phyloP scores from a whole-genome alignment of 2,113 vertebrate species.

The Erinaceus europaeus region DNA sequence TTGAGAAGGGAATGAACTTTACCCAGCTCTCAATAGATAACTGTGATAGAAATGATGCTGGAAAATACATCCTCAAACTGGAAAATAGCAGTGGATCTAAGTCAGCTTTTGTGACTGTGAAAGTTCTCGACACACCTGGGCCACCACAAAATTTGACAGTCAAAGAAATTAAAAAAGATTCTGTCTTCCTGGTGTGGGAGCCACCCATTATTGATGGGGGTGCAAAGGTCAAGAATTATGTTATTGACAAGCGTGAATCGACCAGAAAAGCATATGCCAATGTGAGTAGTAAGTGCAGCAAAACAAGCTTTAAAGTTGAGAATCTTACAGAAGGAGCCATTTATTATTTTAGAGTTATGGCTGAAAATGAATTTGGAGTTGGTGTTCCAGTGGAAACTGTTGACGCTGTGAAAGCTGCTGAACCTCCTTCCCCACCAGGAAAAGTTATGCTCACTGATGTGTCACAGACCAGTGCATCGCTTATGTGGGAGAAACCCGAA shows the following conservation, averaged over 20 bases:
- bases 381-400: constrained; percentile 90
- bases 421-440: constrained; percentile 94
- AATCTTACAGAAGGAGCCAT: constrained; percentile 93
- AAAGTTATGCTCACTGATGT: constrained; percentile 95
- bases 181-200: constrained; percentile 93
- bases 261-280: constrained; percentile 95
- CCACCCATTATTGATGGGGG: constrained; percentile 96
- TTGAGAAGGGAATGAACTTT: constrained; percentile 90
- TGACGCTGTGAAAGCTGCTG: constrained; percentile 92
- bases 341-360: constrained; percentile 98
- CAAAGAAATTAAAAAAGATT: constrained; percentile 94
- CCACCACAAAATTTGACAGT: constrained; percentile 90
- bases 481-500: constrained; percentile 97
- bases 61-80: constrained; percentile 93
- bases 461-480: constrained; percentile 91
- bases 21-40: constrained; percentile 94
- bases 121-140: constrained; percentile 96
- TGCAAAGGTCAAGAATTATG: constrained; percentile 94
- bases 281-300: constrained; percentile 92
- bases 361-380: constrained; percentile 97
- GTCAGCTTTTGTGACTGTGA: constrained; percentile 96
- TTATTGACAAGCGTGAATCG: constrained; percentile 97
- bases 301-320: constrained; percentile 94
- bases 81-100: constrained; percentile 95
- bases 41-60: constrained; percentile 96